A percentile compares a stretch with the other conserved stretches of the same genome.
phyloP scores from a whole-genome alignment of 1,140 invertebrate genomes.

The Drosophila serrata region DNA sequence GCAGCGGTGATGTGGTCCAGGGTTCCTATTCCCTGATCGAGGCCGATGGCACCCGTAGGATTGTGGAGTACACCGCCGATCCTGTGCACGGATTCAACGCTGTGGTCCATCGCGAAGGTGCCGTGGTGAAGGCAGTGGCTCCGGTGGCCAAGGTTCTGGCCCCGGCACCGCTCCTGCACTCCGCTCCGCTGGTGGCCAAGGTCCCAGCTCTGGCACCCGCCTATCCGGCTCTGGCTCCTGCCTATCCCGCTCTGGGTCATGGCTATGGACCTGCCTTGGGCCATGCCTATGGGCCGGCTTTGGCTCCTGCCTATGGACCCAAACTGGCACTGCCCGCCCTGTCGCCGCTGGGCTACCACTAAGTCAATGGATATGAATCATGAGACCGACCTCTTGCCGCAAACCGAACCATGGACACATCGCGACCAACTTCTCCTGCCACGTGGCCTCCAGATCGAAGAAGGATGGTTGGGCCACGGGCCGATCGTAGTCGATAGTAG shows the following conservation, averaged over 20 bases:
- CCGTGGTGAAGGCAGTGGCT: slow-evolving; percentile 84
- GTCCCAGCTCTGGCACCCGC: slow-evolving; percentile 46
- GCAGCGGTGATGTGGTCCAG: slow-evolving; percentile 87
- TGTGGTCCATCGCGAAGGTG: slow-evolving; percentile 85
- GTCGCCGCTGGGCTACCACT: slow-evolving; percentile 65
- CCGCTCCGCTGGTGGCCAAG: slow-evolving; percentile 67
- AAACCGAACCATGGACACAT: slow-evolving; percentile 51
- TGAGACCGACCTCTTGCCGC: slow-evolving; percentile 57
- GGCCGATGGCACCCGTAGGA: slow-evolving; percentile 87
- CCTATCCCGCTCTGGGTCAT: slow-evolving; percentile 29
- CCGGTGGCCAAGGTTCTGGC: slow-evolving; percentile 81
- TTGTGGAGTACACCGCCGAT: slow-evolving; percentile 87
- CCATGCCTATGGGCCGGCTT: slow-evolving; percentile 23
- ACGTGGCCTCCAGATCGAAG: slow-evolving; percentile 10
- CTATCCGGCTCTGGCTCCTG: slow-evolving; percentile 31
- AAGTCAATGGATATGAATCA: slow-evolving; percentile 49
- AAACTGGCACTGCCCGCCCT: slow-evolving; percentile 50
- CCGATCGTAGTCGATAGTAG: slow-evolving; percentile 70
- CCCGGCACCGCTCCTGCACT: slow-evolving; percentile 70
- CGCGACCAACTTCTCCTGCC: slow-evolving; percentile 64
- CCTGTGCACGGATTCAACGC: slow-evolving; percentile 87
- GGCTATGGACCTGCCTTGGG: slow-evolving; percentile 30
- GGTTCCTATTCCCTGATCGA: slow-evolving; percentile 87
- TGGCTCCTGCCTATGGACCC: slow-evolving; percentile 40
- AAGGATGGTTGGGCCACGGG: slow-evolving; percentile 13